These are phyloP conservation scores for Gymnocephalus cernua DNA, from an alignment of 2,113 vertebrate genomes.

Conservation along the genomic window DNA sequence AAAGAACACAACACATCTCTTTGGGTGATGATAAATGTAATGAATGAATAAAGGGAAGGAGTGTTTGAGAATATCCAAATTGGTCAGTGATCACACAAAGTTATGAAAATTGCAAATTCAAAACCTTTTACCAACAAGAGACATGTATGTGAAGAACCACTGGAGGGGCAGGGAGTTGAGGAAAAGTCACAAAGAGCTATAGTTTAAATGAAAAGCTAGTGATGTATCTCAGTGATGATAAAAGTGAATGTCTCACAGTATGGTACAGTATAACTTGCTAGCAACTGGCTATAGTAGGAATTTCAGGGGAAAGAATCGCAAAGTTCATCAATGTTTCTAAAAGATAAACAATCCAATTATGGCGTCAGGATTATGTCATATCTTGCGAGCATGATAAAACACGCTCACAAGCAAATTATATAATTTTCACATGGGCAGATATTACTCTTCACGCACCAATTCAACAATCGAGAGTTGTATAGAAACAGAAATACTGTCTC, in stretches of 20 bases:
- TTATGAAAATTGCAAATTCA: not conserved
- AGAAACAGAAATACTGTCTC: too few species aligned
- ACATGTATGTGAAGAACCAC: not conserved
- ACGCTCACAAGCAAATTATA: too few species aligned
- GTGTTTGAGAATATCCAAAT: not conserved
- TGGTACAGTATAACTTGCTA: not conserved
- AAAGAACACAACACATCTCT: slow-evolving; percentile 20
- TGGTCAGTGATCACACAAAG: not conserved
- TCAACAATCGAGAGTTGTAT: too few species aligned
- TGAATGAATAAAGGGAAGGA: not conserved
- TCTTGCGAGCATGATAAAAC: too few species aligned
- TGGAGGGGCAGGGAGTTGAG: too few species aligned
- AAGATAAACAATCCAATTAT: not conserved
- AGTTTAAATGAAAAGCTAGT: too few species aligned
- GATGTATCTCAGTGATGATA: too few species aligned
- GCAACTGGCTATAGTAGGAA: not conserved
- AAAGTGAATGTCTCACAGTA: too few species aligned
- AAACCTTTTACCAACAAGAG: not conserved
- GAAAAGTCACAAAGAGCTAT: too few species aligned
- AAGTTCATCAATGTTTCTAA: not conserved
- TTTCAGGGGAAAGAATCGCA: not conserved
- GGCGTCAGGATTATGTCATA: too few species aligned
- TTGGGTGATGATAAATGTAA: not conserved
- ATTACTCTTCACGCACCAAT: too few species aligned
- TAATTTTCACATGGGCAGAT: too few species aligned